Conservation (phyloP, 2,797 vertebrate genomes). For the Austrolebias charrua region DNA sequence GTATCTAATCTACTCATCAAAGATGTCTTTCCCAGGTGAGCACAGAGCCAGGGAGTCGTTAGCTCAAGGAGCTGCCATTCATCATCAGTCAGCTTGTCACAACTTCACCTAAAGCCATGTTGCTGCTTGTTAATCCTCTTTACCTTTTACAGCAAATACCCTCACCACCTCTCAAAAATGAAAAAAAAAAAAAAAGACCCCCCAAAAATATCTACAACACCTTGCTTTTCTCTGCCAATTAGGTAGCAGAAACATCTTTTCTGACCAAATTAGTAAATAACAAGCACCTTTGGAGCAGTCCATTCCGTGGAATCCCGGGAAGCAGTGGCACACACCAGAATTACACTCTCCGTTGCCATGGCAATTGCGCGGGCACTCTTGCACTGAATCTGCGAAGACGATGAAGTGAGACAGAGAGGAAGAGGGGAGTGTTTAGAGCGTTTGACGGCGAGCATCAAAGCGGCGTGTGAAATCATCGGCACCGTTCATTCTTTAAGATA, state of each 20-base stretch:
- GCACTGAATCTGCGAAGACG: conserved; percentile 87
- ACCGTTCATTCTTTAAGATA: conserved; percentile 52
- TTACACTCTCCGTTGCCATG: conserved; percentile 98
- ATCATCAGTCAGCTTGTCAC: conserved; percentile 76
- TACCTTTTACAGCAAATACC: background rate
- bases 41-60: conserved; percentile 64
- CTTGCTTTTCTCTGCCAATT: conserved; percentile 34
- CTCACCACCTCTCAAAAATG: conserved; percentile 13
- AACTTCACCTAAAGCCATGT: conserved; percentile 60
- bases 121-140: conserved; percentile 46
- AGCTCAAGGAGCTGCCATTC: conserved; percentile 74
- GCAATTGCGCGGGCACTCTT: conserved; percentile 98
- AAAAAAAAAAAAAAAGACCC: too few relatives aligned
- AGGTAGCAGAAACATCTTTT: conserved; percentile 20
- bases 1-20: conserved; percentile 84
- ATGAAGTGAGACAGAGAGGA: conserved; percentile 56
- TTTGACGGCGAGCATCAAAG: conserved; percentile 66
- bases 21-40: conserved; percentile 78
- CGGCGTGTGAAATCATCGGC: conserved; percentile 62
- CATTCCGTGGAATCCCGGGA: conserved; percentile 96
- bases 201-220: too few relatives aligned
- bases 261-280: conserved; percentile 31
- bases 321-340: conserved; percentile 96
- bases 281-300: conserved; percentile 96
- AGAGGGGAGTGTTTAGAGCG: conserved; percentile 40